Base-by-base conservation (phyloP, 2,888 invertebrate species). In the Dimorphilus gyrociliatus region DNA sequence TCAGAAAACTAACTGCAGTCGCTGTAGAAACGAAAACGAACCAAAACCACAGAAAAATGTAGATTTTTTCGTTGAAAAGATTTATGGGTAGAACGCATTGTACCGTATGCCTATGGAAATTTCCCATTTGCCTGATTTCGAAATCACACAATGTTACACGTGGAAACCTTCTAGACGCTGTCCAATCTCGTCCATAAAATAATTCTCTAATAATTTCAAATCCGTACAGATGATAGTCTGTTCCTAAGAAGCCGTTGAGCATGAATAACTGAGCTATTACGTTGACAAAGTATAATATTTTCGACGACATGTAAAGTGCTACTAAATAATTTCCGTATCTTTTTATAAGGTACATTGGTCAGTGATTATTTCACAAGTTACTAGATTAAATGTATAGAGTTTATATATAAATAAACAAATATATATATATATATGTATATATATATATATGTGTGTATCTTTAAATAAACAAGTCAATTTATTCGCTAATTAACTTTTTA, bases 11-110 rank as follows among this genome's bases (percentile, higher is more conserved):
- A 39, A 53, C 46, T 27, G 54, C 42, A 35, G 65, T 66, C 32
- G 60, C 49, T n/a, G 58, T 42, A 24, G 58, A 55, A 10, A 67
- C 62, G 24, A 65, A 52, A 16, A 67, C 53, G 31, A 66, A 51
- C 67, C 67, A 68, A 51, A 65, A 67, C 67, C 67, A 67, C 26
- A 67, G 51, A 50, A 67, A 67, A 39, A 60, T 59, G 41, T 59
- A 61, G 33, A 61, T 61, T 45, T 61, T 61, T 40, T 60, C 45
- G 29, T 45, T 45, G 34, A 45, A 45, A 7, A 45, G 36, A 27
- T 45, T 45, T 27, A 45, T 44, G 19, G 61, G 60, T 35, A 61
- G 45, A 6, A 60, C 60, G 41, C 61, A 61, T 39, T 60, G 60
- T 15, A 61, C 57, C 19, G 60, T 61, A 39, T 65, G 62, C 17